phyloP scores from a whole-genome alignment of 1,140 invertebrate species.

The Macrotrachela quadricornifera region DNA sequence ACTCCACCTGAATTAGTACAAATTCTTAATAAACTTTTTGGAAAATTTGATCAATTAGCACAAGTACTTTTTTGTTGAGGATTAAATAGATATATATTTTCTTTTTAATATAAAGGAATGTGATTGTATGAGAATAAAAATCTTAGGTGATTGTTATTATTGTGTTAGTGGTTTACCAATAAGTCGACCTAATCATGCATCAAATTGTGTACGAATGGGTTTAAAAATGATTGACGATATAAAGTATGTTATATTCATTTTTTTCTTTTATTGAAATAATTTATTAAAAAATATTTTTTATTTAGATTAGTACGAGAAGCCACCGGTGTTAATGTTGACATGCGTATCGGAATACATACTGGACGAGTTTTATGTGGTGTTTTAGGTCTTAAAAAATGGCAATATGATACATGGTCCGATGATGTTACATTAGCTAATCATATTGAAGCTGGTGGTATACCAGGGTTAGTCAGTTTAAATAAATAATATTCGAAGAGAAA shows the following conservation, averaged over 20 bases:
- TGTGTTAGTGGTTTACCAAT: constrained; percentile 77
- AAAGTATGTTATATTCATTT: constrained; percentile 11
- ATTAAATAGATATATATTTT: constrained; percentile 35
- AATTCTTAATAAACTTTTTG: constrained; percentile 9
- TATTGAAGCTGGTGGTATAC: constrained; percentile 78
- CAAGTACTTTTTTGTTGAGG: not conserved
- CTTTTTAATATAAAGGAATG: constrained; percentile 11
- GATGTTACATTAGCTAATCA: constrained; percentile 86
- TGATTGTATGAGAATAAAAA: constrained; percentile 42
- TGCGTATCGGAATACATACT: constrained; percentile 81
- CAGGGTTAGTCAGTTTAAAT: constrained; percentile 44
- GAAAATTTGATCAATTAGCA: constrained; percentile 7
- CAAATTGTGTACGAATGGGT: constrained; percentile 83
- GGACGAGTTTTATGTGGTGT: constrained; percentile 80
- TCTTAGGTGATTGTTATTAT: constrained; percentile 72
- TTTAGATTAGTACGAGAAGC: constrained; percentile 2
- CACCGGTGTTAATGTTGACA: constrained; percentile 38
- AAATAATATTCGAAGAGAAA: not conserved
- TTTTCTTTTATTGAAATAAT: too few species aligned
- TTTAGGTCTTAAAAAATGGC: constrained; percentile 58
- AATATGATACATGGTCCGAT: constrained; percentile 24
- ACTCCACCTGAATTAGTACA: constrained; percentile 5
- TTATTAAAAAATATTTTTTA: not conserved
- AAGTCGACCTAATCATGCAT: constrained; percentile 63
- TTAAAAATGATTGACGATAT: constrained; percentile 89